Conservation (phyloP, 64 coral and sea anemone genomes). For the Cladopsammia gracilis region DNA sequence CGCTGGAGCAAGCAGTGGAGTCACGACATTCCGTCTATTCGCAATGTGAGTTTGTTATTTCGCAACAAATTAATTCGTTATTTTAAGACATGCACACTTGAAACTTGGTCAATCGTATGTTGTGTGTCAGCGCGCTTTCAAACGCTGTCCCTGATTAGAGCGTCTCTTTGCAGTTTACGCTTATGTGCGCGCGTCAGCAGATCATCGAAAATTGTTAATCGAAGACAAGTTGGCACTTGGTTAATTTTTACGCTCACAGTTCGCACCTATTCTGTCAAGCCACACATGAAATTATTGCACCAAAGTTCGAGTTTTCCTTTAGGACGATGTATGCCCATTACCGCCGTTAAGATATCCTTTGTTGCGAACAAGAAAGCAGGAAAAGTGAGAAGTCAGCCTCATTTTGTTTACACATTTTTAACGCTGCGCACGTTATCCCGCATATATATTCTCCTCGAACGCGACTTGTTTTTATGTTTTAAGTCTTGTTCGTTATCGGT, state of each 20-base stretch:
- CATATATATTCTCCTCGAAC: not conserved
- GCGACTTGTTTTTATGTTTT: constrained; percentile 3
- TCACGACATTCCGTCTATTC: constrained; percentile 85
- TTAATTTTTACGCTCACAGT: not conserved
- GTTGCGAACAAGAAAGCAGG: not conserved
- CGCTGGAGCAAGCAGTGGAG: constrained; percentile 81
- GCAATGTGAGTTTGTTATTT: constrained; percentile 85
- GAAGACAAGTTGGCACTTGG: not conserved
- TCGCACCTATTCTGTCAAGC: constrained; percentile 14
- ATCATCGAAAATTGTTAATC: constrained; percentile 19
- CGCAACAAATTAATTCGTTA: constrained; percentile 71
- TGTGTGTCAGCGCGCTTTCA: constrained; percentile 39
- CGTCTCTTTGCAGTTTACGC: not conserved
- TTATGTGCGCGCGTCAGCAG: not conserved
- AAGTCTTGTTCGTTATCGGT: not conserved
- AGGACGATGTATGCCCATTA: not conserved
- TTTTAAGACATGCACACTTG: constrained; percentile 60
- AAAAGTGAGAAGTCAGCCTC: constrained; percentile 3
- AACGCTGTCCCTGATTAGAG: constrained; percentile 5
- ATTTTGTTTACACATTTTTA: constrained; percentile 20
- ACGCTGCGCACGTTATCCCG: not conserved
- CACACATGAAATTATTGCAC: constrained; percentile 10
- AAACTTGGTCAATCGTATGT: constrained; percentile 50
- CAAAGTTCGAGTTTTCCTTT: not conserved
- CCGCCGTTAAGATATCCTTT: not conserved